Percentiles rank a stretch among this genome's conserved stretches.
Evolutionary conservation across 30 jellyfish, hydroid and myxozoan species (phyloP).

Genomic region (Pelagia noctiluca): DNA sequence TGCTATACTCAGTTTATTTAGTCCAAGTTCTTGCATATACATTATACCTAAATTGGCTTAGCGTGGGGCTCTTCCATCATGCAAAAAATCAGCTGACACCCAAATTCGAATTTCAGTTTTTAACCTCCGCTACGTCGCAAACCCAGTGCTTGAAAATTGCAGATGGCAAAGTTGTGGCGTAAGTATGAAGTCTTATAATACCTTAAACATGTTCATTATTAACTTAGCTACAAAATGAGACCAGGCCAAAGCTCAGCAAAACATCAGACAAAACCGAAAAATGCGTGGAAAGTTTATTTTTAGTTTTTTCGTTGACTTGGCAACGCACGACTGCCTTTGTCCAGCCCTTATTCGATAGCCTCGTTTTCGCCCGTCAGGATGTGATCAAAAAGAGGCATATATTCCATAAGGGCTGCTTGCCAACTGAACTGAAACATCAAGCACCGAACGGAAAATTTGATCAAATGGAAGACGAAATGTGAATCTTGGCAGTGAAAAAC

Average conservation of each 20-base stretch:
- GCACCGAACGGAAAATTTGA: neutral
- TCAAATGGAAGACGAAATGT: neutral
- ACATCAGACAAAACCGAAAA: neutral
- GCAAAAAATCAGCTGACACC: neutral
- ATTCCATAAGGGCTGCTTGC: slow-evolving; percentile 1
- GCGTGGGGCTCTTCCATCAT: neutral
- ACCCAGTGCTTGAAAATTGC: neutral
- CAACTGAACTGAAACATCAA: neutral
- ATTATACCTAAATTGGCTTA: too few relatives aligned
- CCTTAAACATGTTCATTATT: neutral
- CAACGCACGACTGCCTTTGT: neutral
- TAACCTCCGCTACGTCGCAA: too few relatives aligned
- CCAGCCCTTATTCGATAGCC: neutral
- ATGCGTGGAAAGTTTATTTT: neutral
- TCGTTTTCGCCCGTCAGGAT: neutral
- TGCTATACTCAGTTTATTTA: neutral
- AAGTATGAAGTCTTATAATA: neutral
- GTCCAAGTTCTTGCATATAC: slow-evolving; percentile 1
- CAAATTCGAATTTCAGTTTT: neutral
- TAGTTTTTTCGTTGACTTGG: neutral
- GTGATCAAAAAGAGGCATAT: neutral
- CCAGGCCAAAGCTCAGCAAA: neutral
- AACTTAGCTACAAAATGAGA: neutral
- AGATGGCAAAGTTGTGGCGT: neutral
- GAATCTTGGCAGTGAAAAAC: neutral